Evolutionary conservation across 2,888 invertebrate genomes (phyloP).

Genomic region (Baronia brevicornis): DNA sequence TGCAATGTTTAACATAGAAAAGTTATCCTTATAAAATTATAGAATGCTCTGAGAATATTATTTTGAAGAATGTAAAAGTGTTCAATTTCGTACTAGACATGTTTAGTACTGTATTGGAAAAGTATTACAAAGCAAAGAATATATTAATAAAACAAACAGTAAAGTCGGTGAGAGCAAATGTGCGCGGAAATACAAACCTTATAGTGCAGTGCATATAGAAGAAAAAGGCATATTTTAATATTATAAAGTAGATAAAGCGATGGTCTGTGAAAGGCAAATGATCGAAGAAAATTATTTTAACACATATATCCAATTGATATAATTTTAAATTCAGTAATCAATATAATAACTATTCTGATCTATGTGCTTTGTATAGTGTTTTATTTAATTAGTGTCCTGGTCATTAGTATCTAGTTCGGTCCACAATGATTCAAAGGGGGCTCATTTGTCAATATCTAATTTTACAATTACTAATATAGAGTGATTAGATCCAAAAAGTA

Average conservation of each 20-base stretch:
- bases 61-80: slow-evolving; percentile 39
- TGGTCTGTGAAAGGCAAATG: slow-evolving; percentile 47
- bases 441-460: too few species aligned
- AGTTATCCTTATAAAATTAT: slow-evolving; percentile 26
- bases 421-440: too few species aligned
- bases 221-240: slow-evolving; percentile 45
- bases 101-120: slow-evolving; percentile 40
- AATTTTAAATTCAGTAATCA: too few species aligned
- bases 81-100: slow-evolving; percentile 51
- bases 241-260: slow-evolving; percentile 34
- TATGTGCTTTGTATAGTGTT: slow-evolving; percentile 7
- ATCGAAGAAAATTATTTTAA: slow-evolving; percentile 27
- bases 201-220: slow-evolving; percentile 69
- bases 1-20: slow-evolving; percentile 31
- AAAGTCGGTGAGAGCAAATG: slow-evolving; percentile 43
- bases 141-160: slow-evolving; percentile 51
- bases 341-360: slow-evolving; percentile 15
- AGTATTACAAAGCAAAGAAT: slow-evolving; percentile 50
- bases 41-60: slow-evolving; percentile 32
- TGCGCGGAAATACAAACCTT: slow-evolving; percentile 66
- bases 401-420: too few species aligned
- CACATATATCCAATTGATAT: too few species aligned
- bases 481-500: too few species aligned
- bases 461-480: too few species aligned
- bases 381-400: too few species aligned